phyloP scores from a whole-genome alignment of 2,888 invertebrate genomes.

The Heliconius cydno region DNA sequence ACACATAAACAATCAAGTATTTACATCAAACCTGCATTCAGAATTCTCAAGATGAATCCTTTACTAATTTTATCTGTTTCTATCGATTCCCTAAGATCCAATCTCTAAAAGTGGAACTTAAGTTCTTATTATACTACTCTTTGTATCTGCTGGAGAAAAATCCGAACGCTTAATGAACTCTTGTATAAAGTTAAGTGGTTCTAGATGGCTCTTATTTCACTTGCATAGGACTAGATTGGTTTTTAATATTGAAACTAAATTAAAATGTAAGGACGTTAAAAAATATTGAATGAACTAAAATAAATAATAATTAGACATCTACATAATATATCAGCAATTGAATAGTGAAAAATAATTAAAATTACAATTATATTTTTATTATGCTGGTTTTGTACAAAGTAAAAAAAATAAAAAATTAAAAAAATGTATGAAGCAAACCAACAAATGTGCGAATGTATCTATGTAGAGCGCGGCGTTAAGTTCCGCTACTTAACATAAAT shows the following conservation, averaged over 20 bases:
- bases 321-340: neutral
- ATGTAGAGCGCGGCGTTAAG: neutral
- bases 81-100: constrained; percentile 19
- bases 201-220: constrained; percentile 14
- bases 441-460: no score
- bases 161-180: constrained; percentile 27
- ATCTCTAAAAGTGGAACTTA: constrained; percentile 25
- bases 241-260: constrained; percentile 15
- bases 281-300: neutral
- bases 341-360: neutral
- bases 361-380: no score
- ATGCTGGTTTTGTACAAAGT: no score
- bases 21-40: neutral
- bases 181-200: constrained; percentile 18
- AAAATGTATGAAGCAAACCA: no score
- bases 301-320: neutral
- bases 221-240: constrained; percentile 3
- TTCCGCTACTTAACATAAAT: neutral
- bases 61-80: constrained; percentile 12
- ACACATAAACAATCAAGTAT: neutral
- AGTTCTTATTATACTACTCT: constrained; percentile 25
- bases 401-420: no score
- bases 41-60: neutral
- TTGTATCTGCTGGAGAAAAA: constrained; percentile 26
- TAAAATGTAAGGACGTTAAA: neutral